Conservation (phyloP, 2,113 vertebrate genomes). For the Onychostruthus taczanowskii region DNA sequence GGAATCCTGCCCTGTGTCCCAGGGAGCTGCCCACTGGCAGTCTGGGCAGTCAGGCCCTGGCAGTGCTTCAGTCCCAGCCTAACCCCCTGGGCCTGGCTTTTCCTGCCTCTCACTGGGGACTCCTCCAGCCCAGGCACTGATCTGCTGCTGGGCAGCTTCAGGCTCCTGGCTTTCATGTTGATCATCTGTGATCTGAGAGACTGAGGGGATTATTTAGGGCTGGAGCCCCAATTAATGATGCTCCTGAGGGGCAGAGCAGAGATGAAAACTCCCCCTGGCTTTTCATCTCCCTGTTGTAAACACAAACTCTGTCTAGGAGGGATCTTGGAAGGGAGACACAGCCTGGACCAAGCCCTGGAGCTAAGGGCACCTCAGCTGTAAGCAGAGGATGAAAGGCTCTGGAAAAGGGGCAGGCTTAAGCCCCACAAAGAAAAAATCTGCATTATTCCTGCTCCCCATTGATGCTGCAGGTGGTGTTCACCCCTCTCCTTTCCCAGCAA, state of each 20-base stretch:
- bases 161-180: not conserved
- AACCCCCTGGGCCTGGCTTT: not conserved
- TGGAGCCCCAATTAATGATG: not conserved
- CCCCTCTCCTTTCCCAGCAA: not conserved
- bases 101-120: not conserved
- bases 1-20: not conserved
- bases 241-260: not conserved
- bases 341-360: conserved; percentile 1
- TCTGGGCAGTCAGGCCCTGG: too few relatives aligned
- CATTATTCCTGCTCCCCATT: not conserved
- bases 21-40: too few relatives aligned
- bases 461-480: not conserved
- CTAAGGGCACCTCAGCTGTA: not conserved
- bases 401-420: not conserved
- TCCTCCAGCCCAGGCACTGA: not conserved
- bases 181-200: not conserved
- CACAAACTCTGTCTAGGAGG: not conserved
- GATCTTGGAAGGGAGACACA: not conserved
- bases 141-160: not conserved
- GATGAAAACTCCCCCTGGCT: not conserved
- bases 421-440: not conserved
- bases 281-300: not conserved
- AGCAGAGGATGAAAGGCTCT: not conserved
- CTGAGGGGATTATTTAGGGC: not conserved
- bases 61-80: not conserved